Base-by-base conservation (phyloP, 2,113 vertebrate species). In the western clawed frog (Xenopus tropicalis) region DNA sequence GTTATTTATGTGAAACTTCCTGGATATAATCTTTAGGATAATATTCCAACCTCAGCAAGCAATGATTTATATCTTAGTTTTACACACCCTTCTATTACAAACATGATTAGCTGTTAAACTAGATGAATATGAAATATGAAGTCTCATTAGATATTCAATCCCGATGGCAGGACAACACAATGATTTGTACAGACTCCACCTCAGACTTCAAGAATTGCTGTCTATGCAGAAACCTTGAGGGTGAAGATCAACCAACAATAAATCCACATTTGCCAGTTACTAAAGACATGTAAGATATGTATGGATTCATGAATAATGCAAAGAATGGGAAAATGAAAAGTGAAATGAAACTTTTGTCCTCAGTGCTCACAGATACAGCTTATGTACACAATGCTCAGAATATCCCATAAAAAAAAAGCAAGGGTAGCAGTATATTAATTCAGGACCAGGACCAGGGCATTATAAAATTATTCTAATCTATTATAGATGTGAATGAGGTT, bases 181-280 rank as follows among this genome's bases (percentile, higher is more conserved):
- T 61, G 56, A 61, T 68, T 68, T 67, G 67, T 68, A 74, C 57
- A 68, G 67, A 74, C 65, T 61, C 72, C 64, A 68, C 72, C 65
- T 68, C 48, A 61, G 67, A 67, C 64, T 68, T 68, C n/a, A 74
- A 68, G 56, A 74, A 67, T n/a, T 37, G 64, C 65, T 61, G 56
- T 29, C 43, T 74, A 22, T 46, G 56, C 64, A 67, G 43, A 74
- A 74, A 59, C 72, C 72, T 68, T 61, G 56, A 68, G 65, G 67
- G 61, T 61, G 42, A 67, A 74, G 65, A 68, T 68, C 56, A 74
- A 74, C 57, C 72, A 61, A 52, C 64, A 74, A 61, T 21, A 14
- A 51, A 74, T 74, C 24, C 52, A n/a, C 54, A 46, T 61, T 37
- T 64, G 56, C 51, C 72, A 74, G 21, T 61, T 8, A 66, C 63